Evolutionary conservation across 2,797 vertebrate species (phyloP), one percentile per base, ranked within the genome.

Genomic region (Gambusia yucatana): DNA sequence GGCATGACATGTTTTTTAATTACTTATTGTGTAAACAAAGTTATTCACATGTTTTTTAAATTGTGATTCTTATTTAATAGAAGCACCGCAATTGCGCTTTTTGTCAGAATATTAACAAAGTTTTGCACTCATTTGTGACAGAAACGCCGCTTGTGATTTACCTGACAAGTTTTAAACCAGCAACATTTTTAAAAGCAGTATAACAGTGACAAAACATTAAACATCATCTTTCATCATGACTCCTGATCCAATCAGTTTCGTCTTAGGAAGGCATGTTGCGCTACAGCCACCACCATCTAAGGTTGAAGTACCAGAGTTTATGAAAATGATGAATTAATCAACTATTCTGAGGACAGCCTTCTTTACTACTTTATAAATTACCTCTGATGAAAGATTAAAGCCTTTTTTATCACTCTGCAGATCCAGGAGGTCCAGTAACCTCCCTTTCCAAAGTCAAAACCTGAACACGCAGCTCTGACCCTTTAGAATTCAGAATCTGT

Each of bases 381-480:
- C 67, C 67, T 28, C n/a, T n/a, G 74, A 78, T 78, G 80, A 28
- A 28, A 83, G 84, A 91, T 90, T 80, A 90, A 77, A 82, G 50
- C 63, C 71, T 76, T 87, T 91, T 80, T 89, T 90, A 84, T 86
- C n/a, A 75, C 75, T 83, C 14, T 22, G 77, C 82, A 77, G 86
- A 79, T 87, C 75, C 48, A 81, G 48, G 47, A 80, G 82, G 65
- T 77, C 67, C 78, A 46, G 63, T 84, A 81, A 93, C 33, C 17
- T 92, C 93, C 47, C 91, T 67, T 41, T 67, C 36, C 63, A 67
- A 39, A 65, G 36, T 92, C 90, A 93, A 82, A 92, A 69, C 83
- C 80, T 77, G 85, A 65, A 84, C 81, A 85, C 77, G 70, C 67
- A 11, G 71, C 61, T 71, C 39, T 13, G 65, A 55, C 77, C 77